Evolutionary conservation across 2,797 vertebrate genomes (phyloP).

Genomic region (Sylvia borin): DNA sequence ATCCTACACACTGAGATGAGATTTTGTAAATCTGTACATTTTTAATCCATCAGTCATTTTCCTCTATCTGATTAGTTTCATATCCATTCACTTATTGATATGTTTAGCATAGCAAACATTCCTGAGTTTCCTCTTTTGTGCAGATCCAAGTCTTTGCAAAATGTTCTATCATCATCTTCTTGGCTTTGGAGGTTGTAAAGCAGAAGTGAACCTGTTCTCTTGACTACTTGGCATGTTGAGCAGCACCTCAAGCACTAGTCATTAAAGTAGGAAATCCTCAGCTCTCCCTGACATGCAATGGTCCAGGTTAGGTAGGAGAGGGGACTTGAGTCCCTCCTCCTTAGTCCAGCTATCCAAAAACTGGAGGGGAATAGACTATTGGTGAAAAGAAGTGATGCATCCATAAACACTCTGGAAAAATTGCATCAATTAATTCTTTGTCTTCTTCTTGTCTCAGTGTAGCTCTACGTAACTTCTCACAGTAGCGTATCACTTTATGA

Average conservation of each 20-base stretch:
- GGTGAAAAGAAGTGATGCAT: not conserved
- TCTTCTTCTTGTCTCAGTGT: not conserved
- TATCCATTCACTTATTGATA: not conserved
- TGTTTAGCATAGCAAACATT: not conserved
- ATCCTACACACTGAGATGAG: not conserved
- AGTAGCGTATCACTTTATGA: not conserved
- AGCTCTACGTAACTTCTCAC: not conserved
- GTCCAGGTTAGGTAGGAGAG: not conserved
- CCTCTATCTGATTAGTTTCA: not conserved
- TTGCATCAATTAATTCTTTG: not conserved
- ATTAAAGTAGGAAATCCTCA: not conserved
- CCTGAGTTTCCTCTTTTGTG: not conserved
- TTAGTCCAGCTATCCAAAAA: not conserved
- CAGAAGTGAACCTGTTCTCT: accelerated
- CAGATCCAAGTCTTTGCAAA: not conserved
- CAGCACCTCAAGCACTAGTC: not conserved
- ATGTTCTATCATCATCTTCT: not conserved
- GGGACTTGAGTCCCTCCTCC: not conserved
- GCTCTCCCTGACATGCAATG: not conserved
- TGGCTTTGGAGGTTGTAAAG: not conserved
- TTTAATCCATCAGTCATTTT: not conserved
- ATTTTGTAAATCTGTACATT: not conserved
- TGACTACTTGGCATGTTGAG: accelerated
- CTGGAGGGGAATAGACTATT: not conserved
- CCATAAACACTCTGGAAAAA: not conserved